phyloP scores from a whole-genome alignment of 2,113 vertebrate species.

The Dicaeum eximium region DNA sequence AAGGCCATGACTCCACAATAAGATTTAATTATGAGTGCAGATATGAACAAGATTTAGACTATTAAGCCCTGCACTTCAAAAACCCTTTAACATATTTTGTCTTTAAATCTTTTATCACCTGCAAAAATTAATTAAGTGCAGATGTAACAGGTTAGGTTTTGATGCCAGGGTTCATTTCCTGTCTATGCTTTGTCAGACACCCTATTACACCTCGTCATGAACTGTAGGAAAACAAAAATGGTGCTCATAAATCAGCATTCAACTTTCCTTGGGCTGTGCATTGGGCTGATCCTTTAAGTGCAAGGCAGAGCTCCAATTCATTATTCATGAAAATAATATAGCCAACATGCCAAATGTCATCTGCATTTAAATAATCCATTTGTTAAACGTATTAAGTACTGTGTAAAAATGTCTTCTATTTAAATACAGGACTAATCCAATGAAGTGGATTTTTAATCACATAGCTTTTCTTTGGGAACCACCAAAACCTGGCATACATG shows the following conservation, averaged over 20 bases:
- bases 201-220: slow-evolving; percentile 94
- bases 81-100: slow-evolving; percentile 85
- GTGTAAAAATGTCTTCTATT: slow-evolving; percentile 59
- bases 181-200: slow-evolving; percentile 95
- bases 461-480: slow-evolving; percentile 49
- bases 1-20: slow-evolving; percentile 73
- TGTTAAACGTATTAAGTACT: slow-evolving; percentile 71
- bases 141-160: slow-evolving; percentile 91
- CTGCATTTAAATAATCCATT: slow-evolving; percentile 77
- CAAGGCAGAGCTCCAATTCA: slow-evolving; percentile 73
- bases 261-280: slow-evolving; percentile 74
- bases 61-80: slow-evolving; percentile 77
- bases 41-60: slow-evolving; percentile 79
- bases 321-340: slow-evolving; percentile 76
- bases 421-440: slow-evolving; percentile 62
- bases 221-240: slow-evolving; percentile 82
- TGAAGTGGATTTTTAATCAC: slow-evolving; percentile 65
- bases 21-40: slow-evolving; percentile 79
- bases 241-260: slow-evolving; percentile 87
- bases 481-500: slow-evolving; percentile 58
- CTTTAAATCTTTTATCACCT: slow-evolving; percentile 97
- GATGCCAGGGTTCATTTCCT: slow-evolving; percentile 99
- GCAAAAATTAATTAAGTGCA: slow-evolving; percentile 97
- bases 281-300: slow-evolving; percentile 68
- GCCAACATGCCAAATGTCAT: slow-evolving; percentile 78